Evolutionary conservation across 2,888 invertebrate species (phyloP), one percentile per base, ranked within the genome.

Genomic region (Ophioninae sp.): DNA sequence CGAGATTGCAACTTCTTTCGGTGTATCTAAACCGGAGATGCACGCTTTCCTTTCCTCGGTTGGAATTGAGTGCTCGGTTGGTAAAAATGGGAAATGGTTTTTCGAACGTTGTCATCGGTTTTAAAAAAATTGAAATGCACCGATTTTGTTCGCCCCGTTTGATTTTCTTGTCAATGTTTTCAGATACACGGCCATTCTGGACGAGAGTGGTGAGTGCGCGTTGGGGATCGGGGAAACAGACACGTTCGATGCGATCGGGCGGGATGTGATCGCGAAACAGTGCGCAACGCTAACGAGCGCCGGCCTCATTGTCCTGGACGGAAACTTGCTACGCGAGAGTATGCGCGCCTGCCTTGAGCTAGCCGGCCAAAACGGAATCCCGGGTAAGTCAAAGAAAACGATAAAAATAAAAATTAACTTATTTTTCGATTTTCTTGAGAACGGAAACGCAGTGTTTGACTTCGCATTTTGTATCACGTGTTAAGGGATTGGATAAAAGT

Each of bases 151-250:
- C 10, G 30, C 30, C 30, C 2, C 30, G 30, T 1, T 30, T 30
- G 50, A 50, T 50, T 13, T 50, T 50, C 50, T 17, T 17, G 17
- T 50, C 17, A 50, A 17, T 50, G 10, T 50, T 10, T 10, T 21
- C 0, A 95, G 96, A 39, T 98, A 97, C 91, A 95, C 96, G 0
- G 96, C 96, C 7, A 93, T 98, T 8, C 94, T 98, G 81, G 96
- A 97, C 90, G 92, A 93, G 0, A 91, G 90, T 7, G 98, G 98
- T 0, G 97, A 98, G 88, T 97, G 98, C 89, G 94, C 95, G 75
- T 94, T 97, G 74, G 95, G 97, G 0, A 94, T 98, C 74, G 98
- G 97, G 0, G 97, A 98, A 91, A 97, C 98, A 97, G 95, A 94
- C 64, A 95, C 97, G 30, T 97, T 98, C 90, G 91, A 94, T 13